Base-by-base conservation (phyloP, 1,140 invertebrate genomes). In the Papilio polytes region DNA sequence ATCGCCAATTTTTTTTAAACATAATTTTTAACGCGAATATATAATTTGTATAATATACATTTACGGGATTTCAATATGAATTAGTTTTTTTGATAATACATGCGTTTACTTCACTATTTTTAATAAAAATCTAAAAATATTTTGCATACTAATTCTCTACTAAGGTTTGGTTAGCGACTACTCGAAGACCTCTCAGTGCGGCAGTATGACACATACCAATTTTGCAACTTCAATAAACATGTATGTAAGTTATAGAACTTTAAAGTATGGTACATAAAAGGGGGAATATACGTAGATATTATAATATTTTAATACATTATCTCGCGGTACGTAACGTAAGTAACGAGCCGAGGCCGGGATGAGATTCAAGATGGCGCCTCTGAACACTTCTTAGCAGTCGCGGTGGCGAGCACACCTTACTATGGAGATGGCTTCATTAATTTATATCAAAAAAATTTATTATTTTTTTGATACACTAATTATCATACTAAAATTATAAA, bases 271-370 rank as follows among this genome's bases (percentile, higher is more conserved):
- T 73, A 80, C 81, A 20, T 46, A 74, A 15, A 81, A 12, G 82
- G 76, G 66, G 56, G 59, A 1, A 18, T 56, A 2, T 78, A 83
- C 78, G 8, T 79, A 77, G 18, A 78, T 81, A 22, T 83, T 80
- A 22, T 83, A 53, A 82, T 85, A 85, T 88, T 88, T 88, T 88
- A 88, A 88, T 88, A 88, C 83, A 85, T 88, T 86, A 84, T 86
- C 81, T 59, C 77, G 77, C 53, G 56, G 77, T 78, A 66, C 85
- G 81, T 80, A 81, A 81, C 84, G 85, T 82, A 85, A 83, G 84
- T 84, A 87, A 84, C 81, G 83, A 83, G 66, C 82, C 26, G 74
- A 78, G 77, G 56, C 53, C 80, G 81, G 84, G 85, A 88, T 88
- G 87, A 87, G 85, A 86, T 85, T 79, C 87, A 88, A 88, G 87